Percentiles rank a stretch among this genome's conserved stretches.
Conservation (phyloP, 2,888 invertebrate genomes). For the Lobophora halterata region DNA sequence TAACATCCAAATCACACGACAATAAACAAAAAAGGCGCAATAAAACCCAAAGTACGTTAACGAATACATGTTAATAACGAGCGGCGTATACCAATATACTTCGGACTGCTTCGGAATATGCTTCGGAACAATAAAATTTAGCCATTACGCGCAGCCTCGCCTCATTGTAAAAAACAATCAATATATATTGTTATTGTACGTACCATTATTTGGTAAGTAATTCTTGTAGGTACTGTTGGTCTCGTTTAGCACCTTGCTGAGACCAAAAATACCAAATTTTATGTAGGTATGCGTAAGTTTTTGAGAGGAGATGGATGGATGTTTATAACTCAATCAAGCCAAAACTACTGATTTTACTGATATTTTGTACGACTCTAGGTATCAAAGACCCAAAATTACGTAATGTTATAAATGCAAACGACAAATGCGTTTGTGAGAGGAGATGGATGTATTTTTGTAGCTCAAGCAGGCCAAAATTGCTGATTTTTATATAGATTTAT, state of each 20-base stretch:
- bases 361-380: no score
- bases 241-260: conserved; percentile 18
- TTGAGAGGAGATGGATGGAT: no score
- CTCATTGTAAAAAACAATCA: conserved; percentile 46
- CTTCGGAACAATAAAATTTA: conserved; percentile 35
- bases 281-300: no score
- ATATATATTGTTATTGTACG: conserved; percentile 6
- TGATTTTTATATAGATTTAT: no score
- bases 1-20: conserved; percentile 32
- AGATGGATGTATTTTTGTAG: no score
- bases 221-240: conserved; percentile 4
- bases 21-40: conserved; percentile 36
- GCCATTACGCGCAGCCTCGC: conserved; percentile 23
- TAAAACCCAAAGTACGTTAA: conserved; percentile 41
- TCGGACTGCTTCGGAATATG: conserved; percentile 28
- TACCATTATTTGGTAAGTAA: conserved; percentile 11
- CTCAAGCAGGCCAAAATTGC: no score
- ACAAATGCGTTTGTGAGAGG: no score
- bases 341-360: no score
- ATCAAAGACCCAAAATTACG: no score
- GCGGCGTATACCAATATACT: conserved; percentile 26
- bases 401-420: no score
- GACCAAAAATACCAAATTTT: no score
- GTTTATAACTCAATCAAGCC: no score
- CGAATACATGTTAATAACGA: conserved; percentile 35